Evolutionary conservation across 2,113 vertebrate genomes (phyloP).

Genomic region (Atlantisia rogersi): DNA sequence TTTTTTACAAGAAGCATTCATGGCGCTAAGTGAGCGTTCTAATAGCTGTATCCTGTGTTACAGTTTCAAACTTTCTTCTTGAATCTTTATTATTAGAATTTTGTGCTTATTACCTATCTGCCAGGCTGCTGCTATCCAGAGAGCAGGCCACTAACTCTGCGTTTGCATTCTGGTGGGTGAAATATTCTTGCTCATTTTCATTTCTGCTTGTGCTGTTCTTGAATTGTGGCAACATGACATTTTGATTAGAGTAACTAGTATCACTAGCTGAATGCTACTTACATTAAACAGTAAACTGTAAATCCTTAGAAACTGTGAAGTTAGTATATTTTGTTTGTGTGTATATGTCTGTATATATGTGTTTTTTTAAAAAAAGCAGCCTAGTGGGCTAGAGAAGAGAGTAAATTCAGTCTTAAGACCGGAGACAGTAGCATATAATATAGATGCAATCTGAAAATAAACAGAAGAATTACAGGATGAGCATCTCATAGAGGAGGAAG

Average conservation of each 20-base stretch:
- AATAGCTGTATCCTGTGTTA: background rate
- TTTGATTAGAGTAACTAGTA: conserved; percentile 15
- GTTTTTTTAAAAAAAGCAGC: background rate
- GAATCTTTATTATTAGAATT: background rate
- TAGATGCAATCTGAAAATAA: background rate
- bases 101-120: background rate
- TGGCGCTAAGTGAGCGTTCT: background rate
- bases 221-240: background rate
- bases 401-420: background rate
- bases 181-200: background rate
- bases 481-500: background rate
- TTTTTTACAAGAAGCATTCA: background rate
- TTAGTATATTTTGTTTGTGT: background rate
- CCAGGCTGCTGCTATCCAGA: background rate
- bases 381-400: background rate
- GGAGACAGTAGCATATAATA: background rate
- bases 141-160: background rate
- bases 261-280: background rate
- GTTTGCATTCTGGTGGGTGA: conserved; percentile 9
- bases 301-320: background rate
- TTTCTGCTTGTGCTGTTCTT: background rate
- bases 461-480: background rate
- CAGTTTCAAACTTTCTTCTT: background rate
- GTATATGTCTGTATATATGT: background rate
- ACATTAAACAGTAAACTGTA: background rate